A percentile compares a stretch with the other conserved stretches of the same genome.
These are phyloP conservation scores for Neuroterus valhalla DNA, from an alignment of 1,140 invertebrate genomes.

Conservation along the genomic window DNA sequence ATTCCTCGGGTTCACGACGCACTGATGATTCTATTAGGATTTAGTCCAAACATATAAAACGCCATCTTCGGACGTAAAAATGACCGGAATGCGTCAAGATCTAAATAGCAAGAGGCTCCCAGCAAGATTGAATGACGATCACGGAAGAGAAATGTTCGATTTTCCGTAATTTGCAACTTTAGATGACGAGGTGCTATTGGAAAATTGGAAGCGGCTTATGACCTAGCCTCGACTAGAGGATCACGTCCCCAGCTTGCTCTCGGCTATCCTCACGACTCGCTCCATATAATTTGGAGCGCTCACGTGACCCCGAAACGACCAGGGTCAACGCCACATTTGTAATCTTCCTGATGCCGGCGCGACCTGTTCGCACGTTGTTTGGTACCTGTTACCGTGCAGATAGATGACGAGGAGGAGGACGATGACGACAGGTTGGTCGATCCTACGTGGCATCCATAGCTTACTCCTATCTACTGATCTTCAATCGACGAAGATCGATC, in stretches of 20 bases:
- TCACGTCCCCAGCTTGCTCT: conserved; percentile 65
- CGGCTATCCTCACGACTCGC: conserved; percentile 66
- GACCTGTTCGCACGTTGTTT: conserved; percentile 71
- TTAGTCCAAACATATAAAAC: neutral
- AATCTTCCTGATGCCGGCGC: conserved; percentile 70
- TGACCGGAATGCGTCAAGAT: neutral
- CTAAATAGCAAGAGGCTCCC: neutral
- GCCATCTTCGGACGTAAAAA: too few relatives aligned
- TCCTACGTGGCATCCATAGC: conserved; percentile 44
- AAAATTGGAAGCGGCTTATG: conserved; percentile 63
- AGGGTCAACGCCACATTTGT: conserved; percentile 72
- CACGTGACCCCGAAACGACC: conserved; percentile 70
- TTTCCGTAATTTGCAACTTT: neutral
- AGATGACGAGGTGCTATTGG: conserved; percentile 51
- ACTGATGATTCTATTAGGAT: neutral
- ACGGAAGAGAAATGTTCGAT: neutral
- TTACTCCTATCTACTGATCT: conserved; percentile 35
- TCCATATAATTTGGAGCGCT: conserved; percentile 74
- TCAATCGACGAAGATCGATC: conserved; percentile 31
- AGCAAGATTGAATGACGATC: neutral
- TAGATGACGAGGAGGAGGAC: conserved; percentile 54
- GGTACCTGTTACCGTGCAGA: conserved; percentile 57
- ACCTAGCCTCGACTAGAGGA: conserved; percentile 63
- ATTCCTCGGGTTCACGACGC: neutral
- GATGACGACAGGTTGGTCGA: conserved; percentile 54